Percentiles rank a stretch among this genome's conserved stretches.
Evolutionary conservation across 2,113 vertebrate genomes (phyloP).

Genomic region (Struthidea cinerea): DNA sequence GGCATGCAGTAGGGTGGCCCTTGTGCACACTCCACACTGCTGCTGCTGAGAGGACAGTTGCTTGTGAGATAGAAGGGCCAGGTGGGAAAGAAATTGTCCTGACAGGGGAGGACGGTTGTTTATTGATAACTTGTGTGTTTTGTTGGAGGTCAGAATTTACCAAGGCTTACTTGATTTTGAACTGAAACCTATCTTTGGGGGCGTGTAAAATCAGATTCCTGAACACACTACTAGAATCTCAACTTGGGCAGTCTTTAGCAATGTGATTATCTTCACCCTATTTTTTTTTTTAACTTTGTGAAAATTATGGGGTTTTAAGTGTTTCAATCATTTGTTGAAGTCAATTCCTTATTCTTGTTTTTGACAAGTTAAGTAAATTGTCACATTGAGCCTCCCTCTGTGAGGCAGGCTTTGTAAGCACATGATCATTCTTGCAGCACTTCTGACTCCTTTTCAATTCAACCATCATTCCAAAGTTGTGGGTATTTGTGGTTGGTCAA

Average conservation of each 20-base stretch:
- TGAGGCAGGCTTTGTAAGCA: background rate
- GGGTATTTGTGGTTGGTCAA: background rate
- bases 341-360: background rate
- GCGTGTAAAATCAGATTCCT: background rate
- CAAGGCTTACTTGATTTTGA: background rate
- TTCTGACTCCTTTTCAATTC: background rate
- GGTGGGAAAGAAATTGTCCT: background rate
- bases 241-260: background rate
- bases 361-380: background rate
- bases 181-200: background rate
- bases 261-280: background rate
- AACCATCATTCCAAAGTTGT: background rate
- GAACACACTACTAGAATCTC: background rate
- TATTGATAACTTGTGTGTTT: background rate
- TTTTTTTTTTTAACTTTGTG: background rate
- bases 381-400: background rate
- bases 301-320: background rate
- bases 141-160: background rate
- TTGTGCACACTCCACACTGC: rapidly evolving
- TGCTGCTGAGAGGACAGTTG: background rate
- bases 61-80: background rate
- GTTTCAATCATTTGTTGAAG: background rate
- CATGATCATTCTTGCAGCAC: background rate
- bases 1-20: background rate
- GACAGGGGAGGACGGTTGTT: background rate